Conservation (phyloP, 2,888 invertebrate species). For the Tachina lurida region DNA sequence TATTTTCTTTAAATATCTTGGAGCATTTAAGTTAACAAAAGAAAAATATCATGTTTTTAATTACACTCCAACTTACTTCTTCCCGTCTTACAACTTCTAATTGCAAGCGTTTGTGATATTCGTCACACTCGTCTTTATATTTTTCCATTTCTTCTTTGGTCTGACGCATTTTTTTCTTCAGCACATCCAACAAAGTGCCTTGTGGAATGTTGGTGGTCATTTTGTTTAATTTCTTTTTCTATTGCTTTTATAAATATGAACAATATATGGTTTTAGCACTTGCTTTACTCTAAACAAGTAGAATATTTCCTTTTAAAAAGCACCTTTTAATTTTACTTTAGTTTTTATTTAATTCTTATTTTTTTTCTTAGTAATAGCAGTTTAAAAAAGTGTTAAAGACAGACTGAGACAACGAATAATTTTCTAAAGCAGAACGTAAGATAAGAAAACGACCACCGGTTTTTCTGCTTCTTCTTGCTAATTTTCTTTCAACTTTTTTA, state of each 20-base stretch:
- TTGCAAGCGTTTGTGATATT: slow-evolving; percentile 96
- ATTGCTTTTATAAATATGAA: slow-evolving; percentile 46
- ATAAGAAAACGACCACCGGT: slow-evolving; percentile 79
- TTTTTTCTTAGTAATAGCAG: slow-evolving; percentile 46
- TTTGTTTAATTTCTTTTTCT: slow-evolving; percentile 75
- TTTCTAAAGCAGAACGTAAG: slow-evolving; percentile 73
- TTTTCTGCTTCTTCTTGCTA: slow-evolving; percentile 74
- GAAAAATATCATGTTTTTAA: neutral
- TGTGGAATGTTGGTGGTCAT: slow-evolving; percentile 96
- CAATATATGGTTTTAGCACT: slow-evolving; percentile 54
- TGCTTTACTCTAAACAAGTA: slow-evolving; percentile 56
- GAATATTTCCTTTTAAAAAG: slow-evolving; percentile 63
- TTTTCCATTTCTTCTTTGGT: slow-evolving; percentile 99
- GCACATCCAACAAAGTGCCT: slow-evolving; percentile 96
- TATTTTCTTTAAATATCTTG: slow-evolving; percentile 55
- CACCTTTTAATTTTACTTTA: slow-evolving; percentile 66
- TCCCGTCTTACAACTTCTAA: slow-evolving; percentile 97
- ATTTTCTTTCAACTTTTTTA: slow-evolving; percentile 62
- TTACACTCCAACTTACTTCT: slow-evolving; percentile 91
- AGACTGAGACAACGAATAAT: slow-evolving; percentile 69
- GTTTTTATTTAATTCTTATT: slow-evolving; percentile 68
- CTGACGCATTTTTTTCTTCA: slow-evolving; percentile 99
- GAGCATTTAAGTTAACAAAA: slow-evolving; percentile 42
- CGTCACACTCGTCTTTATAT: slow-evolving; percentile 98
- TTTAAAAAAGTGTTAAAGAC: slow-evolving; percentile 62